A percentile compares a stretch with the other conserved stretches of the same genome.
Conservation (phyloP, 2,888 invertebrate genomes). For the Girardia tigrina region DNA sequence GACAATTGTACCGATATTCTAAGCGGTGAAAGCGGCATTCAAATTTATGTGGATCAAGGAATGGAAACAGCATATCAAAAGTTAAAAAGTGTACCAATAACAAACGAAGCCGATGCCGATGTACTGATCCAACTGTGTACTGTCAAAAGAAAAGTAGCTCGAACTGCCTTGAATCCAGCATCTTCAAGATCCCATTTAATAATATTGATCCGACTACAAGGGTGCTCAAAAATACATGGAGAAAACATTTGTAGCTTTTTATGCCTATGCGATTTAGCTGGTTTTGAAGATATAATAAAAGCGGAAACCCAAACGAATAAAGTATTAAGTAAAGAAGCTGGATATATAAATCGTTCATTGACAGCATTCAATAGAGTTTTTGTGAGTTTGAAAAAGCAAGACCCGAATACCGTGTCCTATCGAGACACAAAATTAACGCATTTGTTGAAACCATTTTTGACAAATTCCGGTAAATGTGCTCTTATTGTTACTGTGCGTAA, state of each 20-base stretch:
- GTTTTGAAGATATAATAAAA: slow-evolving; percentile 34
- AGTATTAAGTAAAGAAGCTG: slow-evolving; percentile 21
- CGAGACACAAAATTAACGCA: slow-evolving; percentile 33
- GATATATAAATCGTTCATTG: slow-evolving; percentile 33
- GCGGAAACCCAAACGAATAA: slow-evolving; percentile 30
- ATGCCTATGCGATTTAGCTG: slow-evolving; percentile 28
- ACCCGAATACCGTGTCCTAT: slow-evolving; percentile 31
- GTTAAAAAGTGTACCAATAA: slow-evolving; percentile 24
- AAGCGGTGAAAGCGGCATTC: background rate
- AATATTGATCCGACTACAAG: slow-evolving; percentile 25
- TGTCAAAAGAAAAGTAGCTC: slow-evolving; percentile 7
- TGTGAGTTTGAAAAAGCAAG: slow-evolving; percentile 10
- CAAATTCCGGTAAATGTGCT: slow-evolving; percentile 31
- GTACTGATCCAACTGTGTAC: slow-evolving; percentile 20
- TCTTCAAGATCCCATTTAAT: slow-evolving; percentile 29
- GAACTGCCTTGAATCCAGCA: slow-evolving; percentile 33
- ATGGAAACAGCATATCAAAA: slow-evolving; percentile 26
- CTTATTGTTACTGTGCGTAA: slow-evolving; percentile 32
- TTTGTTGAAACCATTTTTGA: slow-evolving; percentile 34
- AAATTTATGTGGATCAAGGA: slow-evolving; percentile 32
- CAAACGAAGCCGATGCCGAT: slow-evolving; percentile 21
- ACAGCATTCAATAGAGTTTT: slow-evolving; percentile 35
- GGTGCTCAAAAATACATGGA: slow-evolving; percentile 7
- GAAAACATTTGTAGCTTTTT: slow-evolving; percentile 31
- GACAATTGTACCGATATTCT: slow-evolving; percentile 31